Evolutionary conservation across 2,113 vertebrate genomes (phyloP).

Genomic region (Thermophis baileyi): DNA sequence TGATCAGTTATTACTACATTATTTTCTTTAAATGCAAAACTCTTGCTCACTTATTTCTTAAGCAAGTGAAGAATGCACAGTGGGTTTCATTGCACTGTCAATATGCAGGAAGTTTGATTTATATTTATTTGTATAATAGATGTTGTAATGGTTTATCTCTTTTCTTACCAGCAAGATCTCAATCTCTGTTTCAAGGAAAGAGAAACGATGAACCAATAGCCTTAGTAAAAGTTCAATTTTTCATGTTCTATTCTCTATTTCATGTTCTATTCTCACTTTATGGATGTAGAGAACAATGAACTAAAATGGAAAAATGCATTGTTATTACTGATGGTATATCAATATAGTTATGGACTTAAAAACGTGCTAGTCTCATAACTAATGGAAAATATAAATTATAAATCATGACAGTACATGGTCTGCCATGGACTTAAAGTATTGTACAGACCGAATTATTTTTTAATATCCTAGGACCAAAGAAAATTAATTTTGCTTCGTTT

Average conservation of each 20-base stretch:
- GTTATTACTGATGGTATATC: not conserved
- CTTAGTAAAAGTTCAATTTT: conserved; percentile 33
- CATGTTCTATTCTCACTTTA: conserved; percentile 46
- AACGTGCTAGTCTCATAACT: not conserved
- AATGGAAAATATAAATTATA: conserved; percentile 4
- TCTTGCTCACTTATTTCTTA: conserved; percentile 34
- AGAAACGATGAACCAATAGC: conserved; percentile 35
- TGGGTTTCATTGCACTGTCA: conserved; percentile 26
- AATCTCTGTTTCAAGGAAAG: conserved; percentile 33
- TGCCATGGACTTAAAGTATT: not conserved
- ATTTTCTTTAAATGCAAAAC: conserved; percentile 27
- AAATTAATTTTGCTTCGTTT: not conserved
- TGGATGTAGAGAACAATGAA: conserved; percentile 47
- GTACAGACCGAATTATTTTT: not conserved
- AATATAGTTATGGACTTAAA: not conserved
- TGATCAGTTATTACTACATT: not conserved
- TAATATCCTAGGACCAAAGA: not conserved
- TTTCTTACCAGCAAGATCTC: conserved; percentile 24
- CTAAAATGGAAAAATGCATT: conserved; percentile 45
- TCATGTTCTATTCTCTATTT: conserved; percentile 38
- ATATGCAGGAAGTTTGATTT: conserved; percentile 15
- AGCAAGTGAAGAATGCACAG: not conserved
- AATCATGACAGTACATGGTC: not conserved
- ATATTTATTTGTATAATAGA: conserved; percentile 8
- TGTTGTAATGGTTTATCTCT: conserved; percentile 41